Conservation (phyloP, 2,797 vertebrate genomes). For the Periophthalmus magnuspinnatus region DNA sequence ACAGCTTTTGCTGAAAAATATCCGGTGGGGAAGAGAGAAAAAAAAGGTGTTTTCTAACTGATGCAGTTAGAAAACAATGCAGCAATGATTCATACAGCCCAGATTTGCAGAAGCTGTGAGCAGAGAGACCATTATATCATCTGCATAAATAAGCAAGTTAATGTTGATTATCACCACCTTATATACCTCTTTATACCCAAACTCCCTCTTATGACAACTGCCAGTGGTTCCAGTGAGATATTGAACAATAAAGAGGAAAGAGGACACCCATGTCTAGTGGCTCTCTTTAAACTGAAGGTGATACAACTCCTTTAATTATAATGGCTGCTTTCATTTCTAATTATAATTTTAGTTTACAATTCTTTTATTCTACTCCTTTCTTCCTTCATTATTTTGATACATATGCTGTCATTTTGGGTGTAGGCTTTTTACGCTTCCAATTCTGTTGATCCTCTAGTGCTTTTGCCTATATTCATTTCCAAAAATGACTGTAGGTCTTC, state of each 20-base stretch:
- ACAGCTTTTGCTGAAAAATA: too few relatives aligned
- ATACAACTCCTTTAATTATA: background rate
- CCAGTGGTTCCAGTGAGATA: background rate
- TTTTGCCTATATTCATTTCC: slow-evolving; percentile 6
- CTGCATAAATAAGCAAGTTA: background rate
- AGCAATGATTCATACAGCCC: too few relatives aligned
- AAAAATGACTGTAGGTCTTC: slow-evolving; percentile 24
- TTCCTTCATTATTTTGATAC: slow-evolving; percentile 19
- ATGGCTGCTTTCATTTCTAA: background rate
- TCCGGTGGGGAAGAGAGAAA: too few relatives aligned
- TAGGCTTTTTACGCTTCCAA: slow-evolving; percentile 27
- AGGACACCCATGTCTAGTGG: background rate
- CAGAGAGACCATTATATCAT: background rate
- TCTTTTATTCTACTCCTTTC: background rate
- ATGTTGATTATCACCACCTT: background rate
- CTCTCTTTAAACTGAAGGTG: background rate
- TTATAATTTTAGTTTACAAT: slow-evolving; percentile 21
- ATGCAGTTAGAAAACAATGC: too few relatives aligned
- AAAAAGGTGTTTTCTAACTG: too few relatives aligned
- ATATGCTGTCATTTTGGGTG: slow-evolving; percentile 15
- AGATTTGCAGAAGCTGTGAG: too few relatives aligned
- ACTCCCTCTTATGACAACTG: background rate
- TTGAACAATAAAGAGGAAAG: background rate
- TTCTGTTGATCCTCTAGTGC: slow-evolving; percentile 7
- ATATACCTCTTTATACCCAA: background rate